Base-by-base conservation (phyloP, 1,140 invertebrate species). In the Papilio glaucus region DNA sequence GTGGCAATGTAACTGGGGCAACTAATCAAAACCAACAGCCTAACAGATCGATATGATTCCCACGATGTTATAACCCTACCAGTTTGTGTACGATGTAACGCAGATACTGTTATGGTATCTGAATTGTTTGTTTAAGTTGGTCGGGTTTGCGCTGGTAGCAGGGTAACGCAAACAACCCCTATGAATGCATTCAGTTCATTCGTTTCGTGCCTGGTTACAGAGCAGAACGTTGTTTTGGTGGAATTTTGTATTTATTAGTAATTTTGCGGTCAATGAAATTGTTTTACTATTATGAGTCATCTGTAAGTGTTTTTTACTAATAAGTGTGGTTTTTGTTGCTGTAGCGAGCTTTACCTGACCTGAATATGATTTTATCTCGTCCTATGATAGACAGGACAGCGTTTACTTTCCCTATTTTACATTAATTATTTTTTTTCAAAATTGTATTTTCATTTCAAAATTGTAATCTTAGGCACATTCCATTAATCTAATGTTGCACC, bases 201-300 rank as follows among this genome's bases (percentile, higher is more conserved):
- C 41, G 13, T 62, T 74, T 24, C 61, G 60, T 38, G 65, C 29
- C 38, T 38, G 67, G 62, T 72, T 67, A 71, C 72, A 72, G 68
- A 74, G 78, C 61, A 33, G 73, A 65, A 41, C 73, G 26, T 69
- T 72, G 37, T 62, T 38, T 42, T 69, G 60, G 37, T 61, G 49
- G 24, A 67, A 10, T 26, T 24, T 37, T 15, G 39, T 39, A 41
- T n/a, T 61, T 38, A 68, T 4, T 24, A 39, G 69, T 79, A 72
- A 6, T 39, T 21, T 67, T 49, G 60, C 62, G 75, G 77, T 86
- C 70, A 68, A 92, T 92, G 90, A 87, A 86, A 80, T 79, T 92
- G 42, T 78, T 81, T 71, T 90, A 92, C 74, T 92, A 88, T 79
- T 92, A 92, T 77, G 90, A 92, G 78, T 84, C 90, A 60, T 85